A percentile compares a stretch with the other conserved stretches of the same genome.
These are phyloP conservation scores for Toxotes lorentzi DNA, from an alignment of 2,797 vertebrate genomes.

Conservation along the genomic window DNA sequence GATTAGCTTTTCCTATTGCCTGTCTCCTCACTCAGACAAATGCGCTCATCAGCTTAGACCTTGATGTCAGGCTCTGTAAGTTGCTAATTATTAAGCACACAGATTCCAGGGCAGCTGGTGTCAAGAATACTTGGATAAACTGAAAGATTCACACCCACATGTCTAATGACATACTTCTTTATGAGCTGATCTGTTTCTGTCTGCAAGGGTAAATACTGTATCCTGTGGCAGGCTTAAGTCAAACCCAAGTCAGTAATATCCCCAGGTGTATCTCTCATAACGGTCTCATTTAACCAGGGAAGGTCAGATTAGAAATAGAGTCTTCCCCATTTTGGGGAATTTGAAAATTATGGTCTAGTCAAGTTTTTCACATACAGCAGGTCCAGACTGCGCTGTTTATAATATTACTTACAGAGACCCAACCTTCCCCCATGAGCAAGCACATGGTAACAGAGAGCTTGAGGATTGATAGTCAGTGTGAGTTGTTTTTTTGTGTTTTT, in stretches of 20 bases:
- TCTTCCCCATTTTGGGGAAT: conserved; percentile 18
- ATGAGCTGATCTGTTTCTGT: conserved; percentile 74
- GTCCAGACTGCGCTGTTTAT: too few relatives aligned
- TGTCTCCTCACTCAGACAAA: conserved; percentile 75
- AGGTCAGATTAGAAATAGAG: conserved; percentile 34
- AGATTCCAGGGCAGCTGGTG: conserved; percentile 73
- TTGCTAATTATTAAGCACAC: conserved; percentile 80
- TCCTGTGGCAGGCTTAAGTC: conserved; percentile 51
- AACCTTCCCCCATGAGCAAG: too few relatives aligned
- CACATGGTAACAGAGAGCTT: conserved; percentile 8
- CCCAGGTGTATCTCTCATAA: conserved; percentile 58
- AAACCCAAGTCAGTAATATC: conserved; percentile 65
- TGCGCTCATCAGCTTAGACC: conserved; percentile 75
- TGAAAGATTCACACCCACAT: conserved; percentile 56
- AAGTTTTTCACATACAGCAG: too few relatives aligned
- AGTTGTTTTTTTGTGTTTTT: neutral
- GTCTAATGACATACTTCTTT: conserved; percentile 61
- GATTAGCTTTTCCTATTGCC: conserved; percentile 76
- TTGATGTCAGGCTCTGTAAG: conserved; percentile 73
- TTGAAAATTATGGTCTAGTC: conserved; percentile 2
- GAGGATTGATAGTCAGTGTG: neutral
- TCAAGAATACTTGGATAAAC: conserved; percentile 62
- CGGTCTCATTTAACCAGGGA: conserved; percentile 48
- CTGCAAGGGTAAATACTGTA: conserved; percentile 62
- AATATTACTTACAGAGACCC: too few relatives aligned